Conservation (phyloP, 2,888 invertebrate genomes). For the Drosophila bunnanda region DNA sequence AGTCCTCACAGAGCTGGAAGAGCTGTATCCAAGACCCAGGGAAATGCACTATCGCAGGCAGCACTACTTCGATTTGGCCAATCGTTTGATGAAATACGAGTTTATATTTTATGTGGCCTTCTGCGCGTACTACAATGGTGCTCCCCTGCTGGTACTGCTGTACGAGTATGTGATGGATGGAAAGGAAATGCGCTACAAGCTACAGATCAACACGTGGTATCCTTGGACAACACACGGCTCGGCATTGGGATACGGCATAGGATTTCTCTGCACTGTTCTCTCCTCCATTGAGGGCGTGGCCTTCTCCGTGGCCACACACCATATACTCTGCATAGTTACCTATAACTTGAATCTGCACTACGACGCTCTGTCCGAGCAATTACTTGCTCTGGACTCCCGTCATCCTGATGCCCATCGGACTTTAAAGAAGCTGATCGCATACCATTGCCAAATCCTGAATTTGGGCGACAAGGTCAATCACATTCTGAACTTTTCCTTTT, state of each 20-base stretch:
- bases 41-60: neutral
- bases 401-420: neutral
- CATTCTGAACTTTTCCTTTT: constrained; percentile 72
- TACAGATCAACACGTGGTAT: constrained; percentile 13
- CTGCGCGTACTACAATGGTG: neutral
- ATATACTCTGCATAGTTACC: constrained; percentile 3
- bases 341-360: constrained; percentile 13
- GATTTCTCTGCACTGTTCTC: neutral
- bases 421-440: constrained; percentile 52
- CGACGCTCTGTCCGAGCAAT: neutral
- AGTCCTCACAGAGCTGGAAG: neutral
- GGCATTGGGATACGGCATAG: neutral
- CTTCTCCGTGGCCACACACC: neutral
- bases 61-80: constrained; percentile 1
- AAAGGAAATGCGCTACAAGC: neutral
- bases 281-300: neutral
- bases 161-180: constrained; percentile 7
- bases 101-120: constrained; percentile 1
- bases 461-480: constrained; percentile 61
- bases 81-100: neutral
- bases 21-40: neutral
- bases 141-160: constrained; percentile 13
- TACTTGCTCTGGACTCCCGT: neutral
- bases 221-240: constrained; percentile 15
- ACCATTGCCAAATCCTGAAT: constrained; percentile 68